phyloP scores from a whole-genome alignment of 2,797 vertebrate genomes.

The Myripristis jacobus region DNA sequence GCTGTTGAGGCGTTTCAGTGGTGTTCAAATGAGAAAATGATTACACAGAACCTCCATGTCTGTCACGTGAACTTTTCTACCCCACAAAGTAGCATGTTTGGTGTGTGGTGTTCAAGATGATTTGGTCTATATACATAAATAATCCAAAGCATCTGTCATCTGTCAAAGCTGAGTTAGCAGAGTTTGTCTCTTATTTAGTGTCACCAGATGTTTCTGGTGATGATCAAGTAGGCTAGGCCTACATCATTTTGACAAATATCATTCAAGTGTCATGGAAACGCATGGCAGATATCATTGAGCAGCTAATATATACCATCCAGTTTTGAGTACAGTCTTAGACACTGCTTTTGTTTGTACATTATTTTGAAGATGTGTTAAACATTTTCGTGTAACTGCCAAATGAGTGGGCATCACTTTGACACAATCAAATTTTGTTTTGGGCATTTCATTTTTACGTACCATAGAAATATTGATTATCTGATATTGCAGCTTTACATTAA shows the following conservation, averaged over 20 bases:
- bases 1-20: background rate
- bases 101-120: too few relatives aligned
- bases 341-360: slow-evolving; percentile 59
- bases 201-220: slow-evolving; percentile 38
- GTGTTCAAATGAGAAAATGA: slow-evolving; percentile 4
- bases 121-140: background rate
- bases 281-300: slow-evolving; percentile 46
- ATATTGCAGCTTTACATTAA: slow-evolving; percentile 49
- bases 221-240: slow-evolving; percentile 45
- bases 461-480: slow-evolving; percentile 40
- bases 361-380: slow-evolving; percentile 34
- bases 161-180: too few relatives aligned
- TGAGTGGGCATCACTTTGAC: slow-evolving; percentile 35
- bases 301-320: slow-evolving; percentile 64
- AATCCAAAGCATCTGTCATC: slow-evolving; percentile 6
- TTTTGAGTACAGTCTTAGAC: slow-evolving; percentile 53
- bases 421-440: slow-evolving; percentile 35
- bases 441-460: slow-evolving; percentile 60
- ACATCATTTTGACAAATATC: slow-evolving; percentile 32
- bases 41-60: slow-evolving; percentile 23
- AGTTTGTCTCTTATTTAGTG: slow-evolving; percentile 28
- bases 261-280: slow-evolving; percentile 73
- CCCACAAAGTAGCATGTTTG: background rate
- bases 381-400: slow-evolving; percentile 39
- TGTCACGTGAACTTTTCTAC: background rate